Base-by-base conservation (phyloP, 2,888 invertebrate genomes). In the Halocaridina rubra region DNA sequence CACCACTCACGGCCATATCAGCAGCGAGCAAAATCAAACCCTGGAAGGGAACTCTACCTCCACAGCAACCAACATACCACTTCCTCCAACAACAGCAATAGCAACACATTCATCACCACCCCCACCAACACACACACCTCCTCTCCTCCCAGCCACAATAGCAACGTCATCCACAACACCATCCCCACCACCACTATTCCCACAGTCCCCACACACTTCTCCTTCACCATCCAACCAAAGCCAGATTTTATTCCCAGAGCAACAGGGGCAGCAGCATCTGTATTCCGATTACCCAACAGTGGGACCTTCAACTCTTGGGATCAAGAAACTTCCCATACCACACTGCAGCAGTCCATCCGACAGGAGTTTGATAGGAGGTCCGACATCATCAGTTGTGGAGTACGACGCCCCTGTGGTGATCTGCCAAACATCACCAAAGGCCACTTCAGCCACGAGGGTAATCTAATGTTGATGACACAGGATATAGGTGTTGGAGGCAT, bases 31-130 rank as follows among this genome's bases (percentile, higher is more conserved):
- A 19, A 19, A 53, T 2, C 53, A 53, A 19, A 78, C 13, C 71
- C n/a, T n/a, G n/a, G n/a, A n/a, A n/a, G n/a, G n/a, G n/a, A 67
- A 69, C 77, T 22, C 59, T 59, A 33, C 77, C 82, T 39, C 76
- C 71, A 24, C 32, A 59, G 32, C 78, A 33, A 32, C 30, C 80
- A 8, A 57, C 30, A 57, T 67, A 76, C 29, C 27, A 53, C n/a
- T n/a, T n/a, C n/a, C n/a, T n/a, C n/a, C 16, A 19, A 53, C 53
- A 10, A n/a, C 8, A 53, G 19, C 53, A 19, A 53, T 16, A 2
- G 19, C 53, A 16, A n/a, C 53, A 4, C 10, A 16, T 53, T 19
- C 53, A 4, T 19, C 53, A n/a, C 53, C 53, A 13, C 53, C 53
- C 16, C 46, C 46, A 10, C 46, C 46, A 2, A 46, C 46, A 16